Base-by-base conservation (phyloP, 2,113 vertebrate genomes). In the Melanotaenia duboulayi region DNA sequence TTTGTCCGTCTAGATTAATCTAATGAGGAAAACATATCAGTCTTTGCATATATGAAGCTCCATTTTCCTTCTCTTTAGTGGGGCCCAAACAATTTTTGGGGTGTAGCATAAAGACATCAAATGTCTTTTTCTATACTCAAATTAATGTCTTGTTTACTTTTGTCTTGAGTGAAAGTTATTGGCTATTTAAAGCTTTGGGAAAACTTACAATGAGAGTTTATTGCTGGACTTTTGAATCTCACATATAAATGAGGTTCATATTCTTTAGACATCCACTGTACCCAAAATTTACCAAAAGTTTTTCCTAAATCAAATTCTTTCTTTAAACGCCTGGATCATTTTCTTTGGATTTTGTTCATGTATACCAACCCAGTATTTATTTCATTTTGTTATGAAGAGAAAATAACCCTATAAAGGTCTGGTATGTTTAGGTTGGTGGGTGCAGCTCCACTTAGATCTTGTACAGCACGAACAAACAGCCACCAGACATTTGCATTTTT, bases 401-500 rank as follows among this genome's bases (percentile, higher is more conserved):
- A 69, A 59, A 58, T 17, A 58, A 69, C 59, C 66, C 55, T 17
- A 50, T 19, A 19, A 42, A 44, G 46, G 70, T 55, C 7, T 46
- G 71, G 54, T 69, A 11, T 78, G 74, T 84, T 87, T 76, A 48
- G 16, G 46, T 74, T 84, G 72, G 72, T 81, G 25, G 11, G 2
- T 61, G 32, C 74, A 70, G 68, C 67, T 46, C 57, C n/a, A 0
- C 32, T 66, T 46, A 49, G 65, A 46, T 75, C 48, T 37, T 58
- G 63, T 44, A 72, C 22, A 28, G 11, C 32, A 54, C 48, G 66
- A 71, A 65, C 48, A 73, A 60, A 62, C 25, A 65, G 57, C 62
- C 44, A 50, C 50, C 59, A 60, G 82, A 42, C 48, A 48, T 76
- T 82, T 83, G 64, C 17, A 77, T 85, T 77, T 80, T 49, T 85